phyloP scores from a whole-genome alignment of 2,113 vertebrate species.

The Electrona antarctica region DNA sequence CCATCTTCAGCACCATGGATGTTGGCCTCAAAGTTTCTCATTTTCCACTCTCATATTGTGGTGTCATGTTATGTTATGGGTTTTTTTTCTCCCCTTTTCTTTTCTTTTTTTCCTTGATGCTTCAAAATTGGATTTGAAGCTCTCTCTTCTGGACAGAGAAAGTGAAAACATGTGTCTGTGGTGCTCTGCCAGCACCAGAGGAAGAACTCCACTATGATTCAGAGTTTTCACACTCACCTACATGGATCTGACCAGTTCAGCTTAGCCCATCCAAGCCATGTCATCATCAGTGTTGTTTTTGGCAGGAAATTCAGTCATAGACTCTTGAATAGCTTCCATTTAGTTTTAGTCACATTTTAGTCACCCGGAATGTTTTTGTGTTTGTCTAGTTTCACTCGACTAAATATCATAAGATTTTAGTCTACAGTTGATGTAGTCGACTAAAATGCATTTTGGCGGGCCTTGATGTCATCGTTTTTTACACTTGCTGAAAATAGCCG shows the following conservation, averaged over 20 bases:
- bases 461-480: too few species aligned
- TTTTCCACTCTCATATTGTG: slow-evolving; percentile 11
- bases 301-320: too few species aligned
- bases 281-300: background rate
- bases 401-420: too few species aligned
- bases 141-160: slow-evolving; percentile 30
- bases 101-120: background rate
- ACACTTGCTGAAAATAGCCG: too few species aligned
- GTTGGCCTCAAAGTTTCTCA: background rate
- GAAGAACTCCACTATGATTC: slow-evolving; percentile 22
- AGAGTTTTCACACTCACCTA: slow-evolving; percentile 27
- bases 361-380: too few species aligned
- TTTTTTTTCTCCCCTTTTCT: slow-evolving; percentile 23
- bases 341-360: too few species aligned
- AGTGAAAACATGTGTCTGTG: slow-evolving; percentile 66
- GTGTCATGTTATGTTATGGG: slow-evolving; percentile 27
- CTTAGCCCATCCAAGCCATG: slow-evolving; percentile 44
- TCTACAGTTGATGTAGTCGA: too few species aligned
- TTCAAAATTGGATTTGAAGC: slow-evolving; percentile 46
- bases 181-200: slow-evolving; percentile 51
- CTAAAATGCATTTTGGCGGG: too few species aligned
- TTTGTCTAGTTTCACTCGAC: too few species aligned
- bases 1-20: background rate
- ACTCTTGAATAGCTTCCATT: too few species aligned
- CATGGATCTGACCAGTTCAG: slow-evolving; percentile 48